phyloP scores from a whole-genome alignment of 2,888 invertebrate genomes.

The Noctua janthe region DNA sequence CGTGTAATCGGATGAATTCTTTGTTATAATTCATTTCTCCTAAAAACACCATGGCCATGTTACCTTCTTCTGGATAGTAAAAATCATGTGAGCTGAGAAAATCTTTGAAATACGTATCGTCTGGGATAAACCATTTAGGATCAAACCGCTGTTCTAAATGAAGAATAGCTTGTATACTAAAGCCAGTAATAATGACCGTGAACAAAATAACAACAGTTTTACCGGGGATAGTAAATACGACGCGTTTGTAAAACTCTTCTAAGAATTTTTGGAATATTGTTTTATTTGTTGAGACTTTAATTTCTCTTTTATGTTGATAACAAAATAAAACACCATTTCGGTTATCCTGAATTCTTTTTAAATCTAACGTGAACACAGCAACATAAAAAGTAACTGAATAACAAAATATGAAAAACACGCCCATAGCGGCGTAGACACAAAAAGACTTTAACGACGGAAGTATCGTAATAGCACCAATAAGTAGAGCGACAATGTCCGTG shows the following conservation, averaged over 20 bases:
- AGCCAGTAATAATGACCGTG: constrained; percentile 90
- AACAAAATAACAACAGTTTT: constrained; percentile 92
- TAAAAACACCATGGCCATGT: constrained; percentile 92
- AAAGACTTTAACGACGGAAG: constrained; percentile 95
- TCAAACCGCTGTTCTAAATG: constrained; percentile 94
- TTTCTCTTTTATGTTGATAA: constrained; percentile 90
- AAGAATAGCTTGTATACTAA: constrained; percentile 91
- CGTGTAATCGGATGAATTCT: constrained; percentile 91
- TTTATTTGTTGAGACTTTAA: constrained; percentile 89
- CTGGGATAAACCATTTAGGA: constrained; percentile 94
- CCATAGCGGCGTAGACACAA: constrained; percentile 94
- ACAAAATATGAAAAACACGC: constrained; percentile 94
- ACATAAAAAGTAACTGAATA: constrained; percentile 95
- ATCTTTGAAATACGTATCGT: constrained; percentile 92
- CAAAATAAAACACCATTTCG: constrained; percentile 93
- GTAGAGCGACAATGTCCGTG: constrained; percentile 95
- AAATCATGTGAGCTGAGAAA: constrained; percentile 90
- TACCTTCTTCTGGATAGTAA: constrained; percentile 92
- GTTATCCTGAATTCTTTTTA: constrained; percentile 91
- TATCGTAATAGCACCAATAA: constrained; percentile 95
- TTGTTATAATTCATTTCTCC: constrained; percentile 92
- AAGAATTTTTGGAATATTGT: constrained; percentile 91
- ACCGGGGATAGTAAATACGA: constrained; percentile 92
- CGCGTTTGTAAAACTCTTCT: constrained; percentile 91
- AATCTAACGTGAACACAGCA: constrained; percentile 94